These are phyloP conservation scores for Polydrusus pterygomalis DNA, from an alignment of 2,888 invertebrate species.

Conservation along the genomic window DNA sequence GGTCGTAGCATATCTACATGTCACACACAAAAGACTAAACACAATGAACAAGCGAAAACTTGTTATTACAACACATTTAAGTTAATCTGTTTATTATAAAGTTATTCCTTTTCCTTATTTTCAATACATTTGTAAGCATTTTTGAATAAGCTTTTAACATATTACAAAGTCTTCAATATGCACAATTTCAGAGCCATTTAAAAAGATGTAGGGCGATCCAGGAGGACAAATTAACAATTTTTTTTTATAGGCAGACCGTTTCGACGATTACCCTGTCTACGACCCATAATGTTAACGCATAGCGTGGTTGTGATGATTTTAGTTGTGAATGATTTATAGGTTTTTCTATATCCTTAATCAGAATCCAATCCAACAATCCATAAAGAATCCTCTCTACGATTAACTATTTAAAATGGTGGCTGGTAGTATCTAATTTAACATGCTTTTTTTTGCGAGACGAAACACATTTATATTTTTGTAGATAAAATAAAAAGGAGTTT, in stretches of 20 bases:
- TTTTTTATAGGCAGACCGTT: constrained; percentile 54
- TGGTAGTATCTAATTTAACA: constrained; percentile 50
- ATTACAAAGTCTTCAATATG: constrained; percentile 23
- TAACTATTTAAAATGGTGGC: constrained; percentile 39
- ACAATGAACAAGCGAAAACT: constrained; percentile 62
- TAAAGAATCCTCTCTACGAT: constrained; percentile 68
- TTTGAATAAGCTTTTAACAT: constrained; percentile 57
- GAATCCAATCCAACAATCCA: constrained; percentile 55
- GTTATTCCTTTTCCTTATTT: constrained; percentile 60
- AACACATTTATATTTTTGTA: constrained; percentile 27
- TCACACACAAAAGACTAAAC: constrained; percentile 59
- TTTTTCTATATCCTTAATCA: constrained; percentile 44
- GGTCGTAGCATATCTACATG: constrained; percentile 52
- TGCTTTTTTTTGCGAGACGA: constrained; percentile 41
- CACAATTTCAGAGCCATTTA: constrained; percentile 48
- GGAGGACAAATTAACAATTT: constrained; percentile 42
- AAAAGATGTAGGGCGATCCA: constrained; percentile 42
- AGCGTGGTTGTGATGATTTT: constrained; percentile 61
- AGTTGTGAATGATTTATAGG: constrained; percentile 57
- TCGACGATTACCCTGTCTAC: constrained; percentile 56
- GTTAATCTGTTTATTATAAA: constrained; percentile 60
- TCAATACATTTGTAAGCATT: constrained; percentile 53
- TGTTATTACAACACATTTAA: constrained; percentile 63
- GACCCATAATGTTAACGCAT: constrained; percentile 69
- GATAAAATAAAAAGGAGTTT: background rate